Conservation (phyloP, 2,113 vertebrate genomes). For the Condylura cristata region DNA sequence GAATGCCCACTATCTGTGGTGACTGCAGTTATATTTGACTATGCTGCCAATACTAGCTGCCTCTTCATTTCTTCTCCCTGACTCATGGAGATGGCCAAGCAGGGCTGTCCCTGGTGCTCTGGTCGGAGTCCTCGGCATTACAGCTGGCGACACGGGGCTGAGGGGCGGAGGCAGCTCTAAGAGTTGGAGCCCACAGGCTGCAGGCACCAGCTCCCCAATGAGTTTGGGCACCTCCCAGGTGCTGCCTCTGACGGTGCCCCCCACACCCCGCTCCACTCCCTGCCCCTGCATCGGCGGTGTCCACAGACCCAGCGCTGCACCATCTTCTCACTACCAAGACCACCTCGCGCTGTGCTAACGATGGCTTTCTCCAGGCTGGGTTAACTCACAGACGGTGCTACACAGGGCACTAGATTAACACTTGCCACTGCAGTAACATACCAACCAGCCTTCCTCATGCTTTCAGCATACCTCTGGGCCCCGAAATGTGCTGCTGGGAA, state of each 20-base stretch:
- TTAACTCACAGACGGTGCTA: background rate
- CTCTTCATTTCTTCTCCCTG: background rate
- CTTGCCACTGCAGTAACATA: background rate
- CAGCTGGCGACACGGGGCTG: background rate
- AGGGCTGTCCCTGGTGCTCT: background rate
- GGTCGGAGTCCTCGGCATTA: fast-evolving
- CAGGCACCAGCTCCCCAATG: background rate
- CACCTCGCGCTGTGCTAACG: background rate
- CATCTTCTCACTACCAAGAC: fast-evolving
- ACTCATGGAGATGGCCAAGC: background rate
- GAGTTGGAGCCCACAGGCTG: background rate
- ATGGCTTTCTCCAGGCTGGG: background rate
- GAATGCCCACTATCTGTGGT: fast-evolving
- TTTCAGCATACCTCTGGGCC: background rate
- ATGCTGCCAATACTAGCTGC: fast-evolving
- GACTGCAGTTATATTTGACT: no score
- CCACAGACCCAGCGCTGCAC: fast-evolving
- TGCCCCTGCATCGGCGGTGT: fast-evolving
- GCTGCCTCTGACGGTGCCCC: fast-evolving
- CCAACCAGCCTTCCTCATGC: background rate
- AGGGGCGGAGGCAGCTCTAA: background rate
- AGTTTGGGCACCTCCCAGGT: background rate
- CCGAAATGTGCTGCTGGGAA: background rate
- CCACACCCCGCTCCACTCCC: fast-evolving
- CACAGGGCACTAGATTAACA: background rate